These are phyloP conservation scores for Ptychoptera albimana DNA, from an alignment of 2,888 invertebrate genomes.

Conservation along the genomic window DNA sequence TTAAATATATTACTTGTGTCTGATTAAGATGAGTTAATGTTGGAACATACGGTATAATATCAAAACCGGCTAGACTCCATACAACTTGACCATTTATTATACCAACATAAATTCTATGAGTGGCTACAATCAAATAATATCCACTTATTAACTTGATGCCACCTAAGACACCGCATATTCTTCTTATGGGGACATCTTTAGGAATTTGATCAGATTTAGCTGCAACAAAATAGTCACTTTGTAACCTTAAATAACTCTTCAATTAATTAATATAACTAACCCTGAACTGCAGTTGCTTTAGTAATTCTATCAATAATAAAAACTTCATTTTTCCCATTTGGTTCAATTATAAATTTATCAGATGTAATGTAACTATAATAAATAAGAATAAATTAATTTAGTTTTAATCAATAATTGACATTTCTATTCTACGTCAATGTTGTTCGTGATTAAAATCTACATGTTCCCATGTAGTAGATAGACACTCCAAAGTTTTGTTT, in stretches of 20 bases:
- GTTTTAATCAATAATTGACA: constrained; percentile 2
- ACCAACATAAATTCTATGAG: constrained; percentile 63
- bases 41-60: constrained; percentile 72
- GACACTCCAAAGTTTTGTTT: neutral
- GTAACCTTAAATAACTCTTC: neutral
- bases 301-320: constrained; percentile 73
- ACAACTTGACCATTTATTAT: constrained; percentile 64
- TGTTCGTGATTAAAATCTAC: neutral
- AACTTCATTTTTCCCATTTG: constrained; percentile 55
- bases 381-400: constrained; percentile 9
- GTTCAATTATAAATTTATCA: constrained; percentile 79
- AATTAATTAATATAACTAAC: constrained; percentile 29
- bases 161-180: constrained; percentile 81
- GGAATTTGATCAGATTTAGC: constrained; percentile 46
- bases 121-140: constrained; percentile 75
- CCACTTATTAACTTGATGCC: constrained; percentile 71
- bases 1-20: constrained; percentile 41
- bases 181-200: constrained; percentile 40
- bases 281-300: constrained; percentile 52
- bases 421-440: neutral
- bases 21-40: constrained; percentile 71
- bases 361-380: constrained; percentile 63
- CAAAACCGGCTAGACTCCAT: constrained; percentile 62
- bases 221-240: constrained; percentile 15
- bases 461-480: too few species aligned